Base-by-base conservation (phyloP, 2,888 invertebrate species). In the Cheilosia vulpina region DNA sequence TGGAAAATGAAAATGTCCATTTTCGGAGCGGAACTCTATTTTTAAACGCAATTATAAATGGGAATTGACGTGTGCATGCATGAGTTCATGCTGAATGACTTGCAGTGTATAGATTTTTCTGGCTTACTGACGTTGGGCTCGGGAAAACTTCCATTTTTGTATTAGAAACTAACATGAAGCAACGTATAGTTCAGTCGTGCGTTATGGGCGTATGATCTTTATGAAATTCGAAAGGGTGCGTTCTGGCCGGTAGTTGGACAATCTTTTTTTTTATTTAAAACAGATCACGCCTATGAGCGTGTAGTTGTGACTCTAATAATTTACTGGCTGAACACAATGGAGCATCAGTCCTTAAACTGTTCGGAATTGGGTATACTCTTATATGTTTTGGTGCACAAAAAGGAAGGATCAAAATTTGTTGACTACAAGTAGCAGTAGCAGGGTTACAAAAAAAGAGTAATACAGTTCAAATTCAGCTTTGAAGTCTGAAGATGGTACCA, bases 1-100 rank as follows among this genome's bases (percentile, higher is more conserved):
- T 81, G 80, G 75, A 69, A 68, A 81, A 68, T 75, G 80, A 68
- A 69, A 69, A 62, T 63, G 69, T 57, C 68, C 75, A 81, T 69
- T 63, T 81, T 69, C 27, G 66, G 75, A 76, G 50, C 47, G 77
- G 66, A 72, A 60, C 60, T 78, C 60, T 78, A 78, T 78, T 72
- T 83, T 72, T 72, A 78, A 72, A 63, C 55, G 66, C 27, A 19
- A 47, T 19, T 47, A 68, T 68, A 68, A 72, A 72, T 66, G 13
- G 34, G 19, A 72, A 66, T 47, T 72, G 77, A 72, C 65, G 60
- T 55, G 66, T 63, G 38, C 65, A 77, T 65, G 76, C 82, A 72
- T 77, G 43, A 57, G 57, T 65, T 43, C 63, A 63, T 52, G 17
- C 13, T 52, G 41, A 71, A 69, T 63, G 69, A 47, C 47, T 66